Percentiles rank a stretch among this genome's conserved stretches.
Evolutionary conservation across 1,140 invertebrate genomes (phyloP).

Genomic region (Drosophila triauraria): DNA sequence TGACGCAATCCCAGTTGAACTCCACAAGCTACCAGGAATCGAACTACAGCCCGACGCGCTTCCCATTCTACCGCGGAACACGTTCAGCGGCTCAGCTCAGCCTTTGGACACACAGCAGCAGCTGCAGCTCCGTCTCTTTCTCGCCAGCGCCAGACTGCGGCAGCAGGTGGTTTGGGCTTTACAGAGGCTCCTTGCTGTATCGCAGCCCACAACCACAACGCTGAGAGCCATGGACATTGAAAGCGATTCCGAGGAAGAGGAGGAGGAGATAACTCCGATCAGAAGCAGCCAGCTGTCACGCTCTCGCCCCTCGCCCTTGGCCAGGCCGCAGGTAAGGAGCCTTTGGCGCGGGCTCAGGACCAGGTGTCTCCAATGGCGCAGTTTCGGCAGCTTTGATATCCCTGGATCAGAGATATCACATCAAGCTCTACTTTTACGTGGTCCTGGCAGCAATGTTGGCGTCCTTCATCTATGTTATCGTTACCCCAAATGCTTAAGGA

Average conservation of each 20-base stretch:
- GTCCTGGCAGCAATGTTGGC: slow-evolving; percentile 46
- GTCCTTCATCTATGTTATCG: slow-evolving; percentile 64
- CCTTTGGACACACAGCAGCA: slow-evolving; percentile 19
- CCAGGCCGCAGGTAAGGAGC: slow-evolving; percentile 37
- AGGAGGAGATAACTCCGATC: not conserved
- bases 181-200: slow-evolving; percentile 43
- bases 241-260: slow-evolving; percentile 52
- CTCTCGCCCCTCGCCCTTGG: slow-evolving; percentile 27
- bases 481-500: slow-evolving; percentile 40
- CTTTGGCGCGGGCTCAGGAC: not conserved
- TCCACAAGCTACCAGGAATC: slow-evolving; percentile 61
- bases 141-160: slow-evolving; percentile 34
- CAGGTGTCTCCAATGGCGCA: slow-evolving; percentile 34
- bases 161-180: slow-evolving; percentile 5
- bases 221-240: slow-evolving; percentile 50
- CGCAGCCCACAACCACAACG: slow-evolving; percentile 44
- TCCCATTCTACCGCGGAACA: slow-evolving; percentile 26
- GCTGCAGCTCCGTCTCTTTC: not conserved
- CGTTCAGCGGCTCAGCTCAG: slow-evolving; percentile 49
- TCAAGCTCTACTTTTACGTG: slow-evolving; percentile 64
- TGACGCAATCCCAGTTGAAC: slow-evolving; percentile 60
- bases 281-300: slow-evolving; percentile 33
- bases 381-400: slow-evolving; percentile 42
- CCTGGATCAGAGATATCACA: slow-evolving; percentile 64
- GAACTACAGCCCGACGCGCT: slow-evolving; percentile 11